Evolutionary conservation across 23 tunicate species (phyloP).

Genomic region (Trididemnum clinides): DNA sequence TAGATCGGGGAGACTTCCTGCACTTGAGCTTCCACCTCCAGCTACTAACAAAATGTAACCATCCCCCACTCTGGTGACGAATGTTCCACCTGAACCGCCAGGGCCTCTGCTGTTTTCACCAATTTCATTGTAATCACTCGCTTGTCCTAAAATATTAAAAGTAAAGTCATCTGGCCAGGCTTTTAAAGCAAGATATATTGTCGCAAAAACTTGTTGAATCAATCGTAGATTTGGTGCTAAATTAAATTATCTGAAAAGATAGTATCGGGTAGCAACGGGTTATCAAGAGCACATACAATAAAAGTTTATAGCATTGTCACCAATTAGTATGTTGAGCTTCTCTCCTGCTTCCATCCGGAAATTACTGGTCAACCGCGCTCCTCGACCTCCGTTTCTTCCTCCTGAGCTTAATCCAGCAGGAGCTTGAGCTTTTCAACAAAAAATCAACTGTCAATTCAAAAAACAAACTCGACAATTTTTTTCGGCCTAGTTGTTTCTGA

Average conservation of each 20-base stretch:
- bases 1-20: constrained; percentile 35
- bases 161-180: no score
- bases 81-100: constrained; percentile 95
- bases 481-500: no score
- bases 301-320: no score
- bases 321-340: constrained; percentile 62
- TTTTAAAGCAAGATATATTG: no score
- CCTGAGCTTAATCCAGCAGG: constrained; percentile 46
- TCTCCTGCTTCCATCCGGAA: constrained; percentile 71
- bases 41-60: constrained; percentile 66
- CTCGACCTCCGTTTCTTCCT: constrained; percentile 55
- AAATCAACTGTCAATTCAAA: no score
- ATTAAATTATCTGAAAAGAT: no score
- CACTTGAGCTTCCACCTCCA: constrained; percentile 89
- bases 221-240: no score
- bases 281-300: no score
- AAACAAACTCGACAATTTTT: no score
- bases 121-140: constrained; percentile 43
- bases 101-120: constrained; percentile 16
- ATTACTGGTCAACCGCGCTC: constrained; percentile 58
- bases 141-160: constrained; percentile 85
- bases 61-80: constrained; percentile 44
- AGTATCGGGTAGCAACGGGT: no score
- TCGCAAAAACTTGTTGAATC: no score
- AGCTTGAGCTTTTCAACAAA: constrained; percentile 56